Evolutionary conservation across 2,888 invertebrate species (phyloP), one percentile per base, ranked within the genome.

Genomic region (Amphimallon solstitiale): DNA sequence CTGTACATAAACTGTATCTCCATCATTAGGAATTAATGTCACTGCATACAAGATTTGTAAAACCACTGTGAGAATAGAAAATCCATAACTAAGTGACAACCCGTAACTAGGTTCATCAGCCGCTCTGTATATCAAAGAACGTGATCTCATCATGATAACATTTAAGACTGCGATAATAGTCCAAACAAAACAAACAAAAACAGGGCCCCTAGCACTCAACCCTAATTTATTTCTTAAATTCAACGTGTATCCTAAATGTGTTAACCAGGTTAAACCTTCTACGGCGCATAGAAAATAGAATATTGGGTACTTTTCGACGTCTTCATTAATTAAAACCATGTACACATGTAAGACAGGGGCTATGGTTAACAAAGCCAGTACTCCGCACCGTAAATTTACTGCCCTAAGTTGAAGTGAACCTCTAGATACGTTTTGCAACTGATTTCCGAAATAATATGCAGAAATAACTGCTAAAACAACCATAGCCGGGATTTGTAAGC

Each of bases 401-500:
- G 89, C 84, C 14, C 85, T 82, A 71, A 89, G 83, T 75, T 92
- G 91, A 19, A 84, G 80, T 65, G 82, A 84, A 73, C 90, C 90
- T 60, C 92, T 85, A 9, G 86, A 82, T 2, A 90, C 87, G 81
- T 86, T 86, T 67, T 87, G 85, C 63, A 84, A 84, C 73, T 90
- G 88, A 71, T 86, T 87, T 9, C 94, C 94, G 72, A 91, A 88
- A 79, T 92, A 91, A 83, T 90, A 96, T 0, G 92, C 90, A n/a
- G 95, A 95, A 48, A 88, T 80, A 12, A 90, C 84, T 2, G 94
- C 92, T 72, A 95, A 86, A 35, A 94, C 75, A 49, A 88, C 86
- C 75, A 91, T 88, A 45, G 90, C 81, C 12, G 95, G 94, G 73
- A 93, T 86, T 80, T 92, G 89, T 35, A 97, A 85, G 76, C 89